Base-by-base conservation (phyloP, 2,888 invertebrate genomes). In the Philereme vetulata region DNA sequence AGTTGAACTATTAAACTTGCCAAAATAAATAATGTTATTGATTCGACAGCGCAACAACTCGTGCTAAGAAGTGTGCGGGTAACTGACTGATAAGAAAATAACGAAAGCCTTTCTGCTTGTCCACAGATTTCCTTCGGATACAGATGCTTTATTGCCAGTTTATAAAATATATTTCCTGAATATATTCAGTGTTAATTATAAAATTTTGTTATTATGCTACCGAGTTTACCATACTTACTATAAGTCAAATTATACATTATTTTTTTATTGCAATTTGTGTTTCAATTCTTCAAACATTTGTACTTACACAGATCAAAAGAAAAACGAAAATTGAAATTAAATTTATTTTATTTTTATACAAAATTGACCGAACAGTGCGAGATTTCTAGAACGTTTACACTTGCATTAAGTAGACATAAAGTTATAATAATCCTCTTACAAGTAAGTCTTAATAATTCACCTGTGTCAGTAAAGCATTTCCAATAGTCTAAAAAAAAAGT, bases 311-410 rank as follows among this genome's bases (percentile, higher is more conserved):
- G 34, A 54, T 62, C 44, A 46, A 40, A 55, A 48, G 51, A 60
- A 54, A 72, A 84, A 82, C 76, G 81, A 77, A 76, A 72, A 72
- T 75, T 85, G 80, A 89, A 90, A 88, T 90, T 86, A 90, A 90
- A 85, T 86, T 90, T 87, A 88, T 83, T 90, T 91, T 86, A 85
- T 88, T 90, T 90, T 87, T 86, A 90, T 90, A 90, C 89, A 92
- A 92, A 92, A 91, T 92, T 92, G 92, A 92, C 92, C 92, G 92
- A 92, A 92, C 91, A 92, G 92, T 92, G 92, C 92, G 92, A 92
- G 91, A 92, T 92, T 92, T 91, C 91, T 91, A 92, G 88, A 89
- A 91, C 87, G 92, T 92, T 91, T 91, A 91, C 90, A 91, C 88
- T 92, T 91, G 92, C 90, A 89, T 90, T 92, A 92, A 91, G 92